Evolutionary conservation across 2,797 vertebrate species (phyloP).

Genomic region (Xerus rutilus): DNA sequence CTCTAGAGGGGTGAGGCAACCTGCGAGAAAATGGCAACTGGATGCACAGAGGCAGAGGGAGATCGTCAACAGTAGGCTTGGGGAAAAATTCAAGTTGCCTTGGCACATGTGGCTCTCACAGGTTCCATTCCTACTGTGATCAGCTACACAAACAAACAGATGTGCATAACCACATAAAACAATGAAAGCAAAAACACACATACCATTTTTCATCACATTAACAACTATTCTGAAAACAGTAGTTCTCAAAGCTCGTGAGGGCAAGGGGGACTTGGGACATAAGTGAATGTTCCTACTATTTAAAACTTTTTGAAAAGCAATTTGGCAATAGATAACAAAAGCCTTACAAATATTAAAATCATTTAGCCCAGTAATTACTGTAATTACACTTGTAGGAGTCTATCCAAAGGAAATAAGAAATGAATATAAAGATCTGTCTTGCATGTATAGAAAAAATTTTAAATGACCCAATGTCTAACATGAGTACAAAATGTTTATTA

Average conservation of each 20-base stretch:
- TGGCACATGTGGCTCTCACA: neutral
- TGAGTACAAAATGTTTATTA: neutral
- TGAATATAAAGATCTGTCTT: slow-evolving; percentile 41
- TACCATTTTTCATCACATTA: neutral
- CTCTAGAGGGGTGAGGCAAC: neutral
- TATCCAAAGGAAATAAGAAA: slow-evolving; percentile 43
- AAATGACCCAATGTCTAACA: slow-evolving; percentile 49
- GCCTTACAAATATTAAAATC: slow-evolving; percentile 54
- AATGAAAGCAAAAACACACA: neutral
- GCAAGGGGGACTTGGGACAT: neutral
- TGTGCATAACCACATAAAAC: neutral
- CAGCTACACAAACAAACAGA: rapidly evolving
- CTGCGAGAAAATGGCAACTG: neutral
- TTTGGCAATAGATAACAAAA: slow-evolving; percentile 55
- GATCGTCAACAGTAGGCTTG: neutral
- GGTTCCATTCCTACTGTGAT: neutral
- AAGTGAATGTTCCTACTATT: neutral
- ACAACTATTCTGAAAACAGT: neutral
- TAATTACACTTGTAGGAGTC: slow-evolving; percentile 59
- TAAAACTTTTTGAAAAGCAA: slow-evolving; percentile 34
- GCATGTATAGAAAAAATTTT: slow-evolving; percentile 1
- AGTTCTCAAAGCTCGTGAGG: neutral
- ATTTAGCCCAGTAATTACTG: slow-evolving; percentile 45
- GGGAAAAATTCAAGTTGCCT: neutral
- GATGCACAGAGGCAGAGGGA: neutral